A percentile compares a stretch with the other conserved stretches of the same genome.
Conservation (phyloP, 2,888 invertebrate species). For the Apomyelois bistriatella region DNA sequence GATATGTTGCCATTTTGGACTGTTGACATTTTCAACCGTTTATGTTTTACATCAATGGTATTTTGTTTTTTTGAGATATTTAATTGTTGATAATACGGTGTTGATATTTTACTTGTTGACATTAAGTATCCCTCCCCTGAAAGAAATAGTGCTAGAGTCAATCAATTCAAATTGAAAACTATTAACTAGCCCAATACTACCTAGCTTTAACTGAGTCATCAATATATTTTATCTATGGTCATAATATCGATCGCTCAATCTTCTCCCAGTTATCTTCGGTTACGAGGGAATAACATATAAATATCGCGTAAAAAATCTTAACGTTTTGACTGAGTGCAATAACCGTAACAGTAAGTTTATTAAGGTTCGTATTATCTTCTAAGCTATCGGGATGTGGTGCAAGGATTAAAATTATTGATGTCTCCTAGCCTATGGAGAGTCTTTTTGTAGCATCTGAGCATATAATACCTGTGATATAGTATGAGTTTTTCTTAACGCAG, state of each 20-base stretch:
- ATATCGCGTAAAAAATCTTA: slow-evolving; percentile 20
- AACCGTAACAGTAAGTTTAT: slow-evolving; percentile 28
- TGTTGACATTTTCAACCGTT: too few species aligned
- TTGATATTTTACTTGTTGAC: too few species aligned
- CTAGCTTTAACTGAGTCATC: neutral
- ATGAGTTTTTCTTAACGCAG: too few species aligned
- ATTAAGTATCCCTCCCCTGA: too few species aligned
- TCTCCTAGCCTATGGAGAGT: neutral
- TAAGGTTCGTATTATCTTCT: slow-evolving; percentile 23
- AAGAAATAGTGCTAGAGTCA: too few species aligned
- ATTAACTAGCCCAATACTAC: too few species aligned
- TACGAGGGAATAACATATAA: slow-evolving; percentile 17
- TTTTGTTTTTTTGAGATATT: too few species aligned
- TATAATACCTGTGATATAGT: too few species aligned
- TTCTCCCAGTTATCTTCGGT: neutral
- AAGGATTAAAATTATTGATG: neutral
- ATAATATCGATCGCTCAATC: slow-evolving; percentile 6
- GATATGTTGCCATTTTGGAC: too few species aligned
- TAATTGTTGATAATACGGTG: too few species aligned
- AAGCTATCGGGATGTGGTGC: slow-evolving; percentile 11
- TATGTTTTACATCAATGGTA: too few species aligned
- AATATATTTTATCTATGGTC: neutral
- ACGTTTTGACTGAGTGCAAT: slow-evolving; percentile 21
- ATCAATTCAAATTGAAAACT: too few species aligned
- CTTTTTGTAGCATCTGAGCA: neutral